Evolutionary conservation across 2,797 vertebrate species (phyloP).

Genomic region (Neosilurus hyrtlii): DNA sequence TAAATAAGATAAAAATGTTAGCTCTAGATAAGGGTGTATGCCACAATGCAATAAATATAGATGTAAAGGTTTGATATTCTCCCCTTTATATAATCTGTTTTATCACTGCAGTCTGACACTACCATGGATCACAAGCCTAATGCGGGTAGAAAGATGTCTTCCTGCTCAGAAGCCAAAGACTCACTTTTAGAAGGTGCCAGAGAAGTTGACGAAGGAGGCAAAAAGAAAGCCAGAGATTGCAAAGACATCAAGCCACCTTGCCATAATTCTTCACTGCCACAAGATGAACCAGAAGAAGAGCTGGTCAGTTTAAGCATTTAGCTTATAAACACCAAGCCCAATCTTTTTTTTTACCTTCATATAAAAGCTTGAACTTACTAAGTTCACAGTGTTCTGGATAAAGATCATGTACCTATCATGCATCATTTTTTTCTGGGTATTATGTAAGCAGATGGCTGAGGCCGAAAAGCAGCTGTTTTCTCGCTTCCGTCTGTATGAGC

Average conservation of each 20-base stretch:
- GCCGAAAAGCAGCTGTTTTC: constrained; percentile 63
- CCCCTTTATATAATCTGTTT: constrained; percentile 47
- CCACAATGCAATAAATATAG: too few relatives aligned
- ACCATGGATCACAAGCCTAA: constrained; percentile 52
- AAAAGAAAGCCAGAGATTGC: constrained; percentile 50
- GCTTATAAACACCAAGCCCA: background rate
- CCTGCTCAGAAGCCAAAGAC: constrained; percentile 56
- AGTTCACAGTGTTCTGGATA: background rate
- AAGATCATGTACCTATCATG: background rate
- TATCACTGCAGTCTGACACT: constrained; percentile 38
- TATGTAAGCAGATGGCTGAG: constrained; percentile 49
- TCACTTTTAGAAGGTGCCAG: constrained; percentile 46
- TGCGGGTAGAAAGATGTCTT: constrained; percentile 59
- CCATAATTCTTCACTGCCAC: constrained; percentile 24
- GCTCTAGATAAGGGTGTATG: too few relatives aligned
- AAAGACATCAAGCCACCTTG: constrained; percentile 48
- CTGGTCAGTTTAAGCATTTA: constrained; percentile 47
- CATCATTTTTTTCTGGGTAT: background rate
- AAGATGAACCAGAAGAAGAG: constrained; percentile 53
- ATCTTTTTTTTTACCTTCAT: too few relatives aligned
- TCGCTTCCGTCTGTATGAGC: constrained; percentile 75
- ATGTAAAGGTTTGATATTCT: background rate
- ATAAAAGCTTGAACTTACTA: background rate
- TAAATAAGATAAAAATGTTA: too few relatives aligned
- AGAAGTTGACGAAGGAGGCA: constrained; percentile 60